Base-by-base conservation (phyloP, 64 coral and sea anemone species). In the Actinia tenebrosa region DNA sequence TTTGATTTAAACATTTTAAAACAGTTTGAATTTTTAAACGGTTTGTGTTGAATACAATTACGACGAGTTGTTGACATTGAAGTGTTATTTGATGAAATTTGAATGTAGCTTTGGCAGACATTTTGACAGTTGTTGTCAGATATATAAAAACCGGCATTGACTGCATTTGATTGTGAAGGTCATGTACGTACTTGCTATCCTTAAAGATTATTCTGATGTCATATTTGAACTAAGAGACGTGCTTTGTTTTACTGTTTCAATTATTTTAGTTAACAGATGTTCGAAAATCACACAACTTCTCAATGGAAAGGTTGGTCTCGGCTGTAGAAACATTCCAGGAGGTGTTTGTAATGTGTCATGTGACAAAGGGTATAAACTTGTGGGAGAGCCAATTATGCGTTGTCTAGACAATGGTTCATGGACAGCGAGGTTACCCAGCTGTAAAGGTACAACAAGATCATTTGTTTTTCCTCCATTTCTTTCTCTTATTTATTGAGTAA, bases 251-350 rank as follows among this genome's bases (percentile, higher is more conserved):
- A 37, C 11, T 6, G n/a, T 37, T 75, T 75, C 15, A 42, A 66
- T 66, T n/a, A 56, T 91, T 91, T 68, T 58, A 91, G 90, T 87
- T 3, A 87, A 58, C 60, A 85, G 90, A 77, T 91, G 90, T 83
- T 45, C 90, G 7, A 45, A 45, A 58, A 53, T 87, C 7, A 60
- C 85, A 22, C 45, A 42, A 25, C 84, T 83, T 60, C 10, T 15
- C 8, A 56, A 91, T 69, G 84, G 90, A 37, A 87, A 80, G 16
- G 16, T 87, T 79, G 62, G 25, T 43, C 45, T n/a, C 8, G 13
- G 43, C 83, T 91, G 90, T 81, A 37, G 77, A 52, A 91, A 91
- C 44, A 25, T 91, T 2, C 90, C 90, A 15, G 90, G 90, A 59
- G 61, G 80, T 19, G 17, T 52, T 23, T 91, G 90, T 50, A 86